Conservation (phyloP, 2,113 vertebrate species). For the Chamaetylas fuelleborni region DNA sequence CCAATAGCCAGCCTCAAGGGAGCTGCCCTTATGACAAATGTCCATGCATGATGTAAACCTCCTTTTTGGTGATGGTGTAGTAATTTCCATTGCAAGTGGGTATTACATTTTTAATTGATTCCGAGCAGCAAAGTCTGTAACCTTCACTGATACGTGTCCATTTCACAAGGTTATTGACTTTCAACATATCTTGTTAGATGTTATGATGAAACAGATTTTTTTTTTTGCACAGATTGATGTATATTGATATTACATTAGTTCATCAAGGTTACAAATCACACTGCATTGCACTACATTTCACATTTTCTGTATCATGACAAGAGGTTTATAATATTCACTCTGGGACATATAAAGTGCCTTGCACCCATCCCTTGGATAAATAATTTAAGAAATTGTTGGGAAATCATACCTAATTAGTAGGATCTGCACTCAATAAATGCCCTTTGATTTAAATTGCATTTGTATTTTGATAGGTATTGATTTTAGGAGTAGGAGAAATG, state of each 20-base stretch:
- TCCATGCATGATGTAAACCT: constrained; percentile 6
- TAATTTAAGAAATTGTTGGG: constrained; percentile 66
- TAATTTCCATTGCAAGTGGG: constrained; percentile 29
- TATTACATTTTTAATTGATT: constrained; percentile 63
- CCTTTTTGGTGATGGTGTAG: neutral
- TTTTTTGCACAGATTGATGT: constrained; percentile 56
- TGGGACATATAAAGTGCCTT: constrained; percentile 46
- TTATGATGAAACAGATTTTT: constrained; percentile 17
- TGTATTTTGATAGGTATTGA: constrained; percentile 63
- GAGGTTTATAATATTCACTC: constrained; percentile 47
- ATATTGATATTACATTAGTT: constrained; percentile 62
- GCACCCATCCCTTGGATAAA: constrained; percentile 61
- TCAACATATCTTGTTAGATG: constrained; percentile 3
- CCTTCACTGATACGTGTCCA: constrained; percentile 43
- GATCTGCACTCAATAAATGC: constrained; percentile 56
- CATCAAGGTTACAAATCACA: constrained; percentile 49
- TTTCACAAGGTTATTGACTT: constrained; percentile 59
- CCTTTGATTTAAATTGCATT: constrained; percentile 64
- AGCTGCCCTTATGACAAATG: neutral
- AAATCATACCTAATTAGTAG: constrained; percentile 66
- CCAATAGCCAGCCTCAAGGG: neutral
- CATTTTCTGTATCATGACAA: constrained; percentile 43
- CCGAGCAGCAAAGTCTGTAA: constrained; percentile 41
- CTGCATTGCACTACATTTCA: constrained; percentile 35
- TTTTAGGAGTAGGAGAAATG: constrained; percentile 54